phyloP scores from a whole-genome alignment of 2,888 invertebrate species.

The Nesidiocoris tenuis region DNA sequence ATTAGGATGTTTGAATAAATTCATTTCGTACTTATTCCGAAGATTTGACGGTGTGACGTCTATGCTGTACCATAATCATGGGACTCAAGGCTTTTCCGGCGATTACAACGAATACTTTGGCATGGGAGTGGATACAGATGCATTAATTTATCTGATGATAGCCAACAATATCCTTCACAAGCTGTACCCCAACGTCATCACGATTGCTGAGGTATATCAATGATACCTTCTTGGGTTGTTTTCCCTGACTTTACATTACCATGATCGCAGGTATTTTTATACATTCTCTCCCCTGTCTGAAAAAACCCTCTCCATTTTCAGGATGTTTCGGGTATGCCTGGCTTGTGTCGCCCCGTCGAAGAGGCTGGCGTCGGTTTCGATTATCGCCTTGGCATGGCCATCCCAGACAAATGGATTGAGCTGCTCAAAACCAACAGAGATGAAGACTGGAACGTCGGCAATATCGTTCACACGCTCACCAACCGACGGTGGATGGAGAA shows the following conservation, averaged over 20 bases:
- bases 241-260: too few relatives aligned
- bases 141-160: slow-evolving; percentile 88
- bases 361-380: slow-evolving; percentile 98
- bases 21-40: slow-evolving; percentile 53
- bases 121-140: slow-evolving; percentile 93
- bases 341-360: slow-evolving; percentile 83
- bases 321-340: slow-evolving; percentile 99
- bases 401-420: slow-evolving; percentile 99
- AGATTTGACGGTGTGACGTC: slow-evolving; percentile 98
- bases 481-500: slow-evolving; percentile 95
- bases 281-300: too few relatives aligned
- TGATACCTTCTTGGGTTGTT: too few relatives aligned
- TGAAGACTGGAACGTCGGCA: slow-evolving; percentile 91
- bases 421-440: slow-evolving; percentile 77
- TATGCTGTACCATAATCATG: slow-evolving; percentile 97
- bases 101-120: slow-evolving; percentile 98
- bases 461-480: slow-evolving; percentile 87
- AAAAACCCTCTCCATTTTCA: too few relatives aligned
- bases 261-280: too few relatives aligned
- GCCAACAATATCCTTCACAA: slow-evolving; percentile 87
- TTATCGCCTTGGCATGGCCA: slow-evolving; percentile 97
- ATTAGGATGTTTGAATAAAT: slow-evolving; percentile 56
- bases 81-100: slow-evolving; percentile 87
- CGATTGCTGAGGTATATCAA: slow-evolving; percentile 83
- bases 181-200: slow-evolving; percentile 73